These are phyloP conservation scores for Microctenopoma lineatum DNA, from an alignment of 2,797 vertebrate species.

Conservation along the genomic window DNA sequence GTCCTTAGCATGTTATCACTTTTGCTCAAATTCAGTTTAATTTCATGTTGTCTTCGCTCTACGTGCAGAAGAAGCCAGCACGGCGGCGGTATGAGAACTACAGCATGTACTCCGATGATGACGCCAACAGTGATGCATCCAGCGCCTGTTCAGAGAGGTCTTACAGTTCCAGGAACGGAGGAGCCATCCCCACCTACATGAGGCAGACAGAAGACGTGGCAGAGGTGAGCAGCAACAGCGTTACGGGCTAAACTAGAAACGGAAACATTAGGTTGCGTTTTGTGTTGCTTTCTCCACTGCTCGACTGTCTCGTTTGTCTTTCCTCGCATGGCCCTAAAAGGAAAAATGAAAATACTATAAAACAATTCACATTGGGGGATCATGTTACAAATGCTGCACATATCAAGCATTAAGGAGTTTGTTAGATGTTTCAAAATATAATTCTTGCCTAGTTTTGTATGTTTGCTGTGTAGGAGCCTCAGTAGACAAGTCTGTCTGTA, in stretches of 20 bases:
- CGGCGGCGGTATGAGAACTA: slow-evolving; percentile 93
- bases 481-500: neutral
- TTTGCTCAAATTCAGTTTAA: neutral
- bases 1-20: neutral
- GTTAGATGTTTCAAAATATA: no score
- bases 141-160: slow-evolving; percentile 96
- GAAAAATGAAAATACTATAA: no score
- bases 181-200: slow-evolving; percentile 94
- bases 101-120: slow-evolving; percentile 95
- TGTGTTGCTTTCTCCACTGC: neutral
- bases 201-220: slow-evolving; percentile 97
- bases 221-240: slow-evolving; percentile 74
- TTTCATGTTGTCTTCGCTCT: slow-evolving; percentile 2
- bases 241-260: neutral
- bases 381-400: no score
- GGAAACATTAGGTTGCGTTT: neutral
- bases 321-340: no score
- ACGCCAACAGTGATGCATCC: slow-evolving; percentile 97
- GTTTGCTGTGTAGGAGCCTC: neutral
- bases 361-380: no score
- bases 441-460: no score
- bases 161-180: slow-evolving; percentile 95
- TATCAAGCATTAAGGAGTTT: no score
- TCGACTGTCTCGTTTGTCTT: no score
- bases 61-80: slow-evolving; percentile 91